Base-by-base conservation (phyloP, 1,140 invertebrate species). In the Achroia grisella region DNA sequence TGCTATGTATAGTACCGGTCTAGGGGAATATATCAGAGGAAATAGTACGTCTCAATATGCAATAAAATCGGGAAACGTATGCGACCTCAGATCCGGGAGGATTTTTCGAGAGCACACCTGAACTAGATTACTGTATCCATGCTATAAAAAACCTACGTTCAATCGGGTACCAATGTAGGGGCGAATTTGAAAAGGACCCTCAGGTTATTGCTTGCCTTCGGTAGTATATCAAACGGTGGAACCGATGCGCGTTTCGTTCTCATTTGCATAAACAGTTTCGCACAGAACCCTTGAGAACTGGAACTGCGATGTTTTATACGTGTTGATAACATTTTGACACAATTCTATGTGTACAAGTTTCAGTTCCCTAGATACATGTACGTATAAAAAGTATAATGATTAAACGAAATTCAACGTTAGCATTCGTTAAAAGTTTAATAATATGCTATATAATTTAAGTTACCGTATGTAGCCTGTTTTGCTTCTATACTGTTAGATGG, bases 1-100 rank as follows among this genome's bases (percentile, higher is more conserved):
- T 23, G 17, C 17, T 23, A 3, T 23, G 17, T 68, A 63, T 73
- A 68, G 72, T 62, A 65, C 61, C 48, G 58, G 47, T 48, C 47
- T 41, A 44, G 34, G 29, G 49, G 51, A 69, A 77, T 77, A 77
- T 72, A 77, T 78, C 71, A 71, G 52, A 71, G 43, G 66, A 70
- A n/a, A 72, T 67, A 77, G 55, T 83, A 77, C 63, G 73, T 76
- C 75, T 83, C 79, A 83, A 83, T 80, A 80, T 77, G 71, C 67
- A 79, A 83, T 81, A 83, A 79, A 79, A 79, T 63, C 49, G 58
- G 69, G 46, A 58, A 74, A 73, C 63, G 72, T 77, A 79, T 70
- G 69, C 68, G 76, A 80, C 72, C 74, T 77, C 70, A 74, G 62
- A 72, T 75, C 51, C 53, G 53, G 44, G 54, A 62, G 72, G 68